Percentiles rank a stretch among this genome's conserved stretches.
phyloP scores from a whole-genome alignment of 2,113 vertebrate genomes.

The Brachirus orientalis region DNA sequence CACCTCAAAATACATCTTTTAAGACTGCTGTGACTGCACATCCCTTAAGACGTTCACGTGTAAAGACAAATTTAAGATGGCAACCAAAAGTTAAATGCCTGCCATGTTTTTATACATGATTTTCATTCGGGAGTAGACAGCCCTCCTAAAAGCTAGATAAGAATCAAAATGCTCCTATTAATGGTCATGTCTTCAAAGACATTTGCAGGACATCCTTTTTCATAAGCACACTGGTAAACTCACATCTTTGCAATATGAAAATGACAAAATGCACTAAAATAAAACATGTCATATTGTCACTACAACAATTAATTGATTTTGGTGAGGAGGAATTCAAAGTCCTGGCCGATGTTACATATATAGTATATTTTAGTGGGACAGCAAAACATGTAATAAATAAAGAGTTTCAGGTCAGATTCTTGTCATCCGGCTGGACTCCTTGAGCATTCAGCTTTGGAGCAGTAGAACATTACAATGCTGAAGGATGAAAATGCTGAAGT shows the following conservation, averaged over 20 bases:
- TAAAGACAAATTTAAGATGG: slow-evolving; percentile 34
- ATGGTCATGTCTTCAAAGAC: slow-evolving; percentile 19
- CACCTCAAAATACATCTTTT: slow-evolving; percentile 58
- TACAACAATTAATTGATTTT: not conserved
- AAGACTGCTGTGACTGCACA: slow-evolving; percentile 68
- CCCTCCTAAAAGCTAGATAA: slow-evolving; percentile 9
- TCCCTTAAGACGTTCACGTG: slow-evolving; percentile 36
- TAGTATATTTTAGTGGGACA: not conserved
- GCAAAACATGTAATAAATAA: too few species aligned
- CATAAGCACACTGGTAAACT: not conserved
- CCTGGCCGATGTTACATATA: too few species aligned
- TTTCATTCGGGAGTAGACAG: slow-evolving; percentile 16
- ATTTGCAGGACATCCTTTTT: slow-evolving; percentile 12
- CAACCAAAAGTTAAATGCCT: slow-evolving; percentile 15
- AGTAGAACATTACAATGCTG: too few species aligned
- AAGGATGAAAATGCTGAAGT: too few species aligned
- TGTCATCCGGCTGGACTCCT: not conserved
- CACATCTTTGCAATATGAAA: slow-evolving; percentile 7
- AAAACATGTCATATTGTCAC: not conserved
- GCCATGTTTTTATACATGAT: slow-evolving; percentile 46
- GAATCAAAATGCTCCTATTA: slow-evolving; percentile 12
- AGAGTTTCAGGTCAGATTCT: not conserved
- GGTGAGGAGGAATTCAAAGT: not conserved
- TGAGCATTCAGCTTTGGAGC: too few species aligned
- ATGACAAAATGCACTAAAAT: slow-evolving; percentile 16